Evolutionary conservation across 2,888 invertebrate species (phyloP).

Genomic region (Panorpa germanica): DNA sequence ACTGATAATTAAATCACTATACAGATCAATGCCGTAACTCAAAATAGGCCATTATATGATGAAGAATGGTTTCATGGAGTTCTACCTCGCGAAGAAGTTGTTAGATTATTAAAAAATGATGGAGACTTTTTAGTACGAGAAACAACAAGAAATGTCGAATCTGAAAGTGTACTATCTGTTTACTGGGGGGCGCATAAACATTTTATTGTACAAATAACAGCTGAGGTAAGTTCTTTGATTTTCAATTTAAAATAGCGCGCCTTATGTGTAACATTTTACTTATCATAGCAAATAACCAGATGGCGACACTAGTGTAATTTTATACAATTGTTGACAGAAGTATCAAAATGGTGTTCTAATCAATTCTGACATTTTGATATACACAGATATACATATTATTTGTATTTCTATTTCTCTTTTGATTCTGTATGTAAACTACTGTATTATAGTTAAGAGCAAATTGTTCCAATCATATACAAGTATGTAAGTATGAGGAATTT

Average conservation of each 20-base stretch:
- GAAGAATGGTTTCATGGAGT: conserved; percentile 98
- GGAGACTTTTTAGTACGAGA: conserved; percentile 91
- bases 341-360: too few species aligned
- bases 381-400: too few species aligned
- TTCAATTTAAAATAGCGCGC: conserved; percentile 3
- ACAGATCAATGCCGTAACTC: too few species aligned
- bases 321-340: too few species aligned
- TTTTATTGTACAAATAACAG: conserved; percentile 89
- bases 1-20: too few species aligned
- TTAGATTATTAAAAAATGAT: conserved; percentile 71
- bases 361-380: too few species aligned
- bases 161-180: conserved; percentile 84
- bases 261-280: background rate
- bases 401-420: too few species aligned
- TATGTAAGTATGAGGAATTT: too few species aligned
- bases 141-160: conserved; percentile 77
- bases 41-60: conserved; percentile 57
- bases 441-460: too few species aligned
- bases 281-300: background rate
- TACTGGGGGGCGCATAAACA: conserved; percentile 95
- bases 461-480: too few species aligned
- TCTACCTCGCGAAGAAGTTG: conserved; percentile 87
- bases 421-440: too few species aligned
- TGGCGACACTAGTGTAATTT: background rate
- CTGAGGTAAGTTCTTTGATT: conserved; percentile 43